Base-by-base conservation (phyloP, 2,797 vertebrate species). In the Kryptopterus vitreolus region DNA sequence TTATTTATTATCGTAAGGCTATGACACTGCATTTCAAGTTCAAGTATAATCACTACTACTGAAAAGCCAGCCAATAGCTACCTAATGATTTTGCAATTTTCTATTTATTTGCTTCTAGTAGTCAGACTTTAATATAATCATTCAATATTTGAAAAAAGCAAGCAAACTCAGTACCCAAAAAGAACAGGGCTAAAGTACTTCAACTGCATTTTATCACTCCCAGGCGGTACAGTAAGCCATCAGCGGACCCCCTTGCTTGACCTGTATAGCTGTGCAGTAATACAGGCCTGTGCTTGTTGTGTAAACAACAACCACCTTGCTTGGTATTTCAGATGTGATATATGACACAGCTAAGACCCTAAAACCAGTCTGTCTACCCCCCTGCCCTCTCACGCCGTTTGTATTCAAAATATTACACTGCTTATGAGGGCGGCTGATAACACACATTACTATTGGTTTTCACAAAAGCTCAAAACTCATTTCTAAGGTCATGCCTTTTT, bases 261-360 rank as follows among this genome's bases (percentile, higher is more conserved):
- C 72, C 83, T 77, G 65, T 74, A 81, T 74, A 81, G 35, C 61
- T 78, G 80, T 85, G 82, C 55, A 74, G 75, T 75, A 73, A 82
- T 75, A 82, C 82, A 84, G 77, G 72, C 55, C 48, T 13, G 24
- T 91, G 88, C 87, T 90, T 87, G 89, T 84, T 88, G 71, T 92
- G 84, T 92, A 87, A 89, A 90, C 89, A 84, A 58, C 73, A 1
- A 66, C 66, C 73, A 87, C 82, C 83, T 85, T 86, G 85, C 76
- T 80, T 62, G 24, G 46, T 83, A 57, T 83, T 85, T 77, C 50
- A 82, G 79, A 79, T 91, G 90, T 86, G 91, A 88, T 86, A 86
- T 85, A 79, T 89, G 18, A 91, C 81, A 76, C 29, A 65, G 77
- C 82, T 76, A 84, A 82, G 82, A 77, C 50, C 69, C 55, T 0